These are phyloP conservation scores for Sardinella longiceps DNA, from an alignment of 2,797 vertebrate species.

Conservation along the genomic window DNA sequence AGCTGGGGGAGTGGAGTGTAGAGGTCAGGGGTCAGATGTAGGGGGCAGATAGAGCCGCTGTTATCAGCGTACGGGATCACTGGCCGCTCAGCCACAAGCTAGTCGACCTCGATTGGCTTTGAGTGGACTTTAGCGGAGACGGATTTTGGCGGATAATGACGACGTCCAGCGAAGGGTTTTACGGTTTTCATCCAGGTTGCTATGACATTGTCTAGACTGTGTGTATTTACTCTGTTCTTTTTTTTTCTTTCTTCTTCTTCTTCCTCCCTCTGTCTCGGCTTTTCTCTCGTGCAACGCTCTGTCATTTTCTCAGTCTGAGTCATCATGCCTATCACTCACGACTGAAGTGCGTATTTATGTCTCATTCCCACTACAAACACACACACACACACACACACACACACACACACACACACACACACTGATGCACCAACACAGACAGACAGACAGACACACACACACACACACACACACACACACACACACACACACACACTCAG, in stretches of 20 bases:
- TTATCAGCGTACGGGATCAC: constrained; percentile 50
- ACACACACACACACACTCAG: neutral
- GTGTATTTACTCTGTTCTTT: neutral
- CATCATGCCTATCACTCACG: neutral
- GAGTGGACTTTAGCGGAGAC: neutral
- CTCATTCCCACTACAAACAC: neutral
- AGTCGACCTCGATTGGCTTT: neutral
- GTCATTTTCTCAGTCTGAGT: neutral
- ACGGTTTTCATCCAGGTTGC: neutral
- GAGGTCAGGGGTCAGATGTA: constrained; percentile 48
- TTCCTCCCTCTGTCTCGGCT: neutral
- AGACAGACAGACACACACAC: constrained; percentile 37
- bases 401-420: constrained; percentile 1
- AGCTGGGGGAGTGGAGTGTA: constrained; percentile 30
- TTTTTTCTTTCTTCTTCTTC: neutral
- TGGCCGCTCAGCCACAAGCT: constrained; percentile 17
- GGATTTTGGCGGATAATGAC: neutral
- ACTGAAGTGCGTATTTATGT: neutral
- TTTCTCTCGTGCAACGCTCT: neutral
- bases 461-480: neutral
- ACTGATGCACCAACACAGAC: too few relatives aligned
- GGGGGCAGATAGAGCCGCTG: constrained; percentile 53
- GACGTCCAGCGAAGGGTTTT: neutral
- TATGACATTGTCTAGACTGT: constrained; percentile 5
- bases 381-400: constrained; percentile 1